Evolutionary conservation across 2,888 invertebrate genomes (phyloP).

Genomic region (Harpalus rubripes): DNA sequence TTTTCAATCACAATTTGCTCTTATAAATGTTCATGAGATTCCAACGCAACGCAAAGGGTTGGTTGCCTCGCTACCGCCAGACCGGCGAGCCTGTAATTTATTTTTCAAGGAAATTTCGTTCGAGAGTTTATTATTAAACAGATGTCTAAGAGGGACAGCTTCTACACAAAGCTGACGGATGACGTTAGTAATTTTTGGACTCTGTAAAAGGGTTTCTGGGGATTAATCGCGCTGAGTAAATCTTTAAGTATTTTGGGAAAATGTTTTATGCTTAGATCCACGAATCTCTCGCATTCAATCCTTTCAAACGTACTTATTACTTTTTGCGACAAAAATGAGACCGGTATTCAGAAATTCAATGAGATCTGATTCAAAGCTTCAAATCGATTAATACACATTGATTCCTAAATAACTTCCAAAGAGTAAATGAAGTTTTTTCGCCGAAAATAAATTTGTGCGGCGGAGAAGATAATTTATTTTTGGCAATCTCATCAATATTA

Average conservation of each 20-base stretch:
- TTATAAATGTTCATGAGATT: conserved; percentile 49
- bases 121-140: conserved; percentile 51
- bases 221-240: conserved; percentile 2
- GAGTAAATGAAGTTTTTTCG: neutral
- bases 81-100: conserved; percentile 14
- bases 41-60: conserved; percentile 7
- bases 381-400: conserved; percentile 6
- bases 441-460: neutral
- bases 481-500: neutral
- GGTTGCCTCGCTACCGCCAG: neutral
- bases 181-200: conserved; percentile 40
- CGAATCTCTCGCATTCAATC: neutral
- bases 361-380: conserved; percentile 7
- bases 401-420: neutral
- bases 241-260: conserved; percentile 24
- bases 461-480: neutral
- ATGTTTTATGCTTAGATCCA: conserved; percentile 7
- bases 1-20: conserved; percentile 58
- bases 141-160: conserved; percentile 27
- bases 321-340: conserved; percentile 1
- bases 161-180: conserved; percentile 27
- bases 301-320: conserved; percentile 10
- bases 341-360: neutral
- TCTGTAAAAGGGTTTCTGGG: neutral
- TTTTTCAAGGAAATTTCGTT: conserved; percentile 39